These are phyloP conservation scores for Plecturocebus donacophilus DNA, from an alignment of 2,113 vertebrate species.

Conservation along the genomic window DNA sequence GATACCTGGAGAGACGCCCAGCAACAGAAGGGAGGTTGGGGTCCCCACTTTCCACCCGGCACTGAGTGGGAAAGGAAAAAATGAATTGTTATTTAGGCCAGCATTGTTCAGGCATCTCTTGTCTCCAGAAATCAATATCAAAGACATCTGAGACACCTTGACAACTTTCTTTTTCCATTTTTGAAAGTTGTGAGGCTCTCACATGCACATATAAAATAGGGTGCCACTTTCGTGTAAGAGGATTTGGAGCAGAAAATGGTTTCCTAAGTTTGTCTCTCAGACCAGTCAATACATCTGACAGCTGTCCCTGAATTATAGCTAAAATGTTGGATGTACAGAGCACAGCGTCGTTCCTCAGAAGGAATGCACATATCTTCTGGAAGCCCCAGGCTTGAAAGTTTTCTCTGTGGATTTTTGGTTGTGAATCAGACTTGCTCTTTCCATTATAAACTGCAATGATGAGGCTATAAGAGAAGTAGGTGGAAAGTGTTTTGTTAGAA, in stretches of 20 bases:
- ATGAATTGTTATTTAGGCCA: fast-evolving
- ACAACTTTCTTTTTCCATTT: background rate
- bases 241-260: slow-evolving; percentile 62
- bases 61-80: background rate
- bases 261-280: slow-evolving; percentile 38
- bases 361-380: background rate
- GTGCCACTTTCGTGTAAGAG: slow-evolving; percentile 44
- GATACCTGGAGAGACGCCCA: fast-evolving
- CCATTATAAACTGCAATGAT: background rate
- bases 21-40: background rate
- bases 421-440: background rate
- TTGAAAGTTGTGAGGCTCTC: background rate
- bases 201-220: background rate
- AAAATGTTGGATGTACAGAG: background rate
- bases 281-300: slow-evolving; percentile 56
- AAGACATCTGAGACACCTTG: background rate
- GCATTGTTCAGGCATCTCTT: background rate
- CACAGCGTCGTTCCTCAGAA: fast-evolving
- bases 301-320: slow-evolving; percentile 41
- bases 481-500: background rate
- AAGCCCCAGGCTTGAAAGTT: background rate
- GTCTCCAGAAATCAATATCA: background rate
- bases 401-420: background rate
- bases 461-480: background rate
- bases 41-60: too few relatives aligned